Conservation (phyloP, 2,113 vertebrate species). For the Hemiscyllium ocellatum region DNA sequence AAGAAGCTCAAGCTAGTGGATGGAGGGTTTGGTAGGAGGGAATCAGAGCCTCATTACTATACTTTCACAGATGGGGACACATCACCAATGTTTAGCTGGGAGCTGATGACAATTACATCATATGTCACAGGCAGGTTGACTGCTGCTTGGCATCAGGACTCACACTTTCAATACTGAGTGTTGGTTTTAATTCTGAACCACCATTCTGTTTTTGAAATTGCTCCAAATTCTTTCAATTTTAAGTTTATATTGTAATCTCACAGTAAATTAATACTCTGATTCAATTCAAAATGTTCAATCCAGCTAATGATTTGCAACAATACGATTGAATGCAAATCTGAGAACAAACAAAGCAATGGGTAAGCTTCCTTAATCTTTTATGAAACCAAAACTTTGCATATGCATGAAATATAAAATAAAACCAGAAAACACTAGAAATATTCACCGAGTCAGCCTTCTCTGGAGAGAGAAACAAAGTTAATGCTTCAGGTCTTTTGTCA, state of each 20-base stretch:
- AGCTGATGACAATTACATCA: conserved; percentile 31
- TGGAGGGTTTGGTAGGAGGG: background rate
- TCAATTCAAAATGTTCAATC: background rate
- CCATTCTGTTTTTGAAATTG: background rate
- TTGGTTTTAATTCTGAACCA: conserved; percentile 6
- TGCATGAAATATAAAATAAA: too few relatives aligned
- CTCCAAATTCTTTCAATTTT: background rate
- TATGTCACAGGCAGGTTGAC: background rate
- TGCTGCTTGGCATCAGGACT: background rate
- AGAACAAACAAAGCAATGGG: background rate
- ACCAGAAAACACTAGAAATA: background rate
- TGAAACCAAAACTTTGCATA: background rate
- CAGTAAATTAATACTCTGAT: background rate
- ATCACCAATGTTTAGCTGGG: conserved; percentile 22
- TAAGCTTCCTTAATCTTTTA: background rate
- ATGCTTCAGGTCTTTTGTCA: background rate
- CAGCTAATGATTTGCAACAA: background rate
- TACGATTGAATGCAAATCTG: background rate
- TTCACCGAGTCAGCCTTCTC: background rate
- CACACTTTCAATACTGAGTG: background rate
- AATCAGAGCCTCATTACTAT: background rate
- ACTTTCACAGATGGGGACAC: conserved; percentile 5
- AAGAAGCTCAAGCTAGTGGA: background rate
- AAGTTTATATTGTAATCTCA: background rate
- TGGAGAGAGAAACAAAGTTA: background rate